These are phyloP conservation scores for Euphydryas editha DNA, from an alignment of 2,888 invertebrate genomes.

Conservation along the genomic window DNA sequence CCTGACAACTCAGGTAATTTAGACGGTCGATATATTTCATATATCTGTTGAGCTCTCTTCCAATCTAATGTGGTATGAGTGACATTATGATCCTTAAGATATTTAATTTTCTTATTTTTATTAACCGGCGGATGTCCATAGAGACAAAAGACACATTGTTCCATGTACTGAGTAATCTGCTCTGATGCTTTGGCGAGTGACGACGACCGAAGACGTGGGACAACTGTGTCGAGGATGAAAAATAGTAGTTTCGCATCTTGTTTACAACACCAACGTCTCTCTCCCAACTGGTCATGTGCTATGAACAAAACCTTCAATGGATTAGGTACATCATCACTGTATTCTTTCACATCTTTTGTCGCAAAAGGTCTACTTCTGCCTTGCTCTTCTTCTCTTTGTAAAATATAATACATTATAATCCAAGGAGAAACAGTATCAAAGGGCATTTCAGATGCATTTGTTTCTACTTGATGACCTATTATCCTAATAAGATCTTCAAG, in stretches of 20 bases:
- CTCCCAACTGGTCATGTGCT: constrained; percentile 93
- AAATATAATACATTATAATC: constrained; percentile 92
- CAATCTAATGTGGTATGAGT: constrained; percentile 87
- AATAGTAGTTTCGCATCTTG: constrained; percentile 90
- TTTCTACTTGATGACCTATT: constrained; percentile 91
- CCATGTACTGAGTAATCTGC: constrained; percentile 90
- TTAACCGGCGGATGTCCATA: constrained; percentile 86
- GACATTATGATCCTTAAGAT: constrained; percentile 90
- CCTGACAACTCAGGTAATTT: constrained; percentile 92
- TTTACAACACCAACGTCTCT: constrained; percentile 89
- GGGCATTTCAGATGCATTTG: constrained; percentile 85
- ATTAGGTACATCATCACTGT: constrained; percentile 85
- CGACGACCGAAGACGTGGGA: constrained; percentile 87
- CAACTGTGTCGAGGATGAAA: constrained; percentile 89
- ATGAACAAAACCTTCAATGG: constrained; percentile 91
- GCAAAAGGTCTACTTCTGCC: constrained; percentile 80
- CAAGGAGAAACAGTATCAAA: constrained; percentile 90
- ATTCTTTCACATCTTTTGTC: constrained; percentile 63
- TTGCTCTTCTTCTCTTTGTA: constrained; percentile 89
- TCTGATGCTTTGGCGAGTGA: constrained; percentile 85
- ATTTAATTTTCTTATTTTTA: constrained; percentile 85
- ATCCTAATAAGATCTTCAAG: constrained; percentile 90
- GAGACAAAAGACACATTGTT: constrained; percentile 92
- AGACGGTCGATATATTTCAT: constrained; percentile 92
- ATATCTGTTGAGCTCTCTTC: constrained; percentile 89